Percentiles rank a stretch among this genome's conserved stretches.
These are phyloP conservation scores for Polydrusus tereticollis DNA, from an alignment of 2,888 invertebrate genomes.

Conservation along the genomic window DNA sequence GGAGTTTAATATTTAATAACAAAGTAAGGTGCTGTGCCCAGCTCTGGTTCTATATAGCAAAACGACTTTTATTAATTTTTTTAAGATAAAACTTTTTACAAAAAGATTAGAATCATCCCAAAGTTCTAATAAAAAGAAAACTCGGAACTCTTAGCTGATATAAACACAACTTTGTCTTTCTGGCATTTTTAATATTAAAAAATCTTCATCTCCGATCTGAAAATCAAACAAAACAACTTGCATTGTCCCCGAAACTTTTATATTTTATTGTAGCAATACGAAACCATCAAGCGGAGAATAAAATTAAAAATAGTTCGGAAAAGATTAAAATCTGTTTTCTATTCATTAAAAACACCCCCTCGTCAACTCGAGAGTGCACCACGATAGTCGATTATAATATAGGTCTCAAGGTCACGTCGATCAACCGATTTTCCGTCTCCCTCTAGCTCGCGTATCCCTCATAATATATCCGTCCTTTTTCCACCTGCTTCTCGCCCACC, in stretches of 20 bases:
- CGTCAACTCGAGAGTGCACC: conserved; percentile 41
- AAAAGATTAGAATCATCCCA: not conserved
- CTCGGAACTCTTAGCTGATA: not conserved
- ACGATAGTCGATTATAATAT: conserved; percentile 48
- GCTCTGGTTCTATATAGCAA: too few species aligned
- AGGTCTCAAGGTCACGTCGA: conserved; percentile 53
- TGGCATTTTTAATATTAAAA: conserved; percentile 22
- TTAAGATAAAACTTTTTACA: not conserved
- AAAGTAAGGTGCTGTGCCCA: too few species aligned
- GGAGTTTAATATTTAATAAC: too few species aligned
- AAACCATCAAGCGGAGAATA: conserved; percentile 32
- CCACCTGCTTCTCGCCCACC: conserved; percentile 45
- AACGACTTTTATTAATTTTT: too few species aligned
- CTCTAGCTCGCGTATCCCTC: conserved; percentile 38
- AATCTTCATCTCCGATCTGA: not conserved
- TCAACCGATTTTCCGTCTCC: conserved; percentile 54
- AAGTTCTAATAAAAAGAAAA: conserved; percentile 1
- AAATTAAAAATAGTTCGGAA: conserved; percentile 48
- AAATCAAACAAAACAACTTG: conserved; percentile 27
- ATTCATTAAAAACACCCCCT: conserved; percentile 54
- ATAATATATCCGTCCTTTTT: conserved; percentile 32
- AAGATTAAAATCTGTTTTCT: conserved; percentile 53
- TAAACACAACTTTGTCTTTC: conserved; percentile 5
- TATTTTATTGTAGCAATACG: conserved; percentile 14
- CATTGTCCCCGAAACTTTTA: conserved; percentile 32